Conservation (phyloP, 1,140 invertebrate genomes). For the Ditylenchus dipsaci region DNA sequence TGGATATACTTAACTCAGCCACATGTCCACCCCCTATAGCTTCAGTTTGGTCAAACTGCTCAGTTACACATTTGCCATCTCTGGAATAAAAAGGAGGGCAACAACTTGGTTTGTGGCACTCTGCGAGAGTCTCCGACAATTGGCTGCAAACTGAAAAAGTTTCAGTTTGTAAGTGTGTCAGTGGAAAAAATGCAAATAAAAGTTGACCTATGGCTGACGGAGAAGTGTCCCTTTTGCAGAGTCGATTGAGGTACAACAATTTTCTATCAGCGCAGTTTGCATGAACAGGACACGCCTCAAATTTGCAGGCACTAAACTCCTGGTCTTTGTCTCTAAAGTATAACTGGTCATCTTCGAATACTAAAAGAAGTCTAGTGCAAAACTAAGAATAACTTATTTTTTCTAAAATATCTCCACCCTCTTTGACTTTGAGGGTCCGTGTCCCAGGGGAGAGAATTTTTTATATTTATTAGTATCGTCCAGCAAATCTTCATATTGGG, state of each 20-base stretch:
- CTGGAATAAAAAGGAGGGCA: constrained; percentile 48
- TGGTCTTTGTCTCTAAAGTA: constrained; percentile 40
- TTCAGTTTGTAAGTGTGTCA: not conserved
- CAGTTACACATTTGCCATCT: constrained; percentile 44
- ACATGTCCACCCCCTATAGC: not conserved
- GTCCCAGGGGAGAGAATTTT: no score
- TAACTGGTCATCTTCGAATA: not conserved
- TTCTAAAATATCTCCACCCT: no score
- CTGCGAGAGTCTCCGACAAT: constrained; percentile 33
- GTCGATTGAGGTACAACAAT: constrained; percentile 41
- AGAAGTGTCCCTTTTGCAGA: constrained; percentile 32
- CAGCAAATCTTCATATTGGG: no score
- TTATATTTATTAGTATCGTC: no score
- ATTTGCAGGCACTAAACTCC: constrained; percentile 52
- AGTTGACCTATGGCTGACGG: not conserved
- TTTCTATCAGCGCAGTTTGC: constrained; percentile 28
- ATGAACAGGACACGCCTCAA: constrained; percentile 50
- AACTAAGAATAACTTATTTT: no score
- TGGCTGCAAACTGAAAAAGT: not conserved
- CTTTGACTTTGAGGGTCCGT: no score
- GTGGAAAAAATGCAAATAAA: not conserved
- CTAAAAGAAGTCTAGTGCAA: not conserved
- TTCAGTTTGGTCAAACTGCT: constrained; percentile 17
- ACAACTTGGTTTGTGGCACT: constrained; percentile 48
- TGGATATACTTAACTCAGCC: not conserved